A percentile compares a stretch with the other conserved stretches of the same genome.
Evolutionary conservation across 1,140 invertebrate genomes (phyloP).

Genomic region (Augochlora pura): DNA sequence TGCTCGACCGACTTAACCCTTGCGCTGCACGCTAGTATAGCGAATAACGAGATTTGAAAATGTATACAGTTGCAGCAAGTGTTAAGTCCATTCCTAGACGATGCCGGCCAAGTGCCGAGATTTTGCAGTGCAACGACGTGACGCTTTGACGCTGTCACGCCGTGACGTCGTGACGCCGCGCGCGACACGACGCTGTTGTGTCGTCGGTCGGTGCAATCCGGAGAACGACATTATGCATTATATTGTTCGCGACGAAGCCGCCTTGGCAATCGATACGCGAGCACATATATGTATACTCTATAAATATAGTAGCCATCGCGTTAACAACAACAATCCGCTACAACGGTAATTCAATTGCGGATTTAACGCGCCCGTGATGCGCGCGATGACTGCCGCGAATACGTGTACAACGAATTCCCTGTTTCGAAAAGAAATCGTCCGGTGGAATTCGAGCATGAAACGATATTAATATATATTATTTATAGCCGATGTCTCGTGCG

Average conservation of each 20-base stretch:
- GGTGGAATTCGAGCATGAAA: no score
- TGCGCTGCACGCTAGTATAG: slow-evolving; percentile 35
- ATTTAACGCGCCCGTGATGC: no score
- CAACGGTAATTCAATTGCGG: no score
- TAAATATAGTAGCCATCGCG: neutral
- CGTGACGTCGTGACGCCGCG: neutral
- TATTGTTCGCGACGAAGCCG: neutral
- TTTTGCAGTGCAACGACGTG: slow-evolving; percentile 42
- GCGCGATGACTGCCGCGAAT: no score
- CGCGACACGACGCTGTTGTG: neutral
- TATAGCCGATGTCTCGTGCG: no score
- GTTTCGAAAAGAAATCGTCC: no score
- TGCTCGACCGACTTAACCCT: slow-evolving; percentile 38
- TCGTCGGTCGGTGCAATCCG: slow-evolving; percentile 4
- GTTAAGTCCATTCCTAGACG: slow-evolving; percentile 75
- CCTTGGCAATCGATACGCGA: slow-evolving; percentile 3
- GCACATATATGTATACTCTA: neutral
- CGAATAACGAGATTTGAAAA: slow-evolving; percentile 64
- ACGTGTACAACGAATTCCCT: no score
- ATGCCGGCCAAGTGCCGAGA: slow-evolving; percentile 69
- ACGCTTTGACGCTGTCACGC: slow-evolving; percentile 28
- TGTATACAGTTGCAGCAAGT: slow-evolving; percentile 61
- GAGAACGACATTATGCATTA: slow-evolving; percentile 14
- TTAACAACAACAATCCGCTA: no score
- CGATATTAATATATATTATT: no score